Percentiles rank a stretch among this genome's conserved stretches.
Conservation (phyloP, 2,113 vertebrate genomes). For the Spea multiplicata region DNA sequence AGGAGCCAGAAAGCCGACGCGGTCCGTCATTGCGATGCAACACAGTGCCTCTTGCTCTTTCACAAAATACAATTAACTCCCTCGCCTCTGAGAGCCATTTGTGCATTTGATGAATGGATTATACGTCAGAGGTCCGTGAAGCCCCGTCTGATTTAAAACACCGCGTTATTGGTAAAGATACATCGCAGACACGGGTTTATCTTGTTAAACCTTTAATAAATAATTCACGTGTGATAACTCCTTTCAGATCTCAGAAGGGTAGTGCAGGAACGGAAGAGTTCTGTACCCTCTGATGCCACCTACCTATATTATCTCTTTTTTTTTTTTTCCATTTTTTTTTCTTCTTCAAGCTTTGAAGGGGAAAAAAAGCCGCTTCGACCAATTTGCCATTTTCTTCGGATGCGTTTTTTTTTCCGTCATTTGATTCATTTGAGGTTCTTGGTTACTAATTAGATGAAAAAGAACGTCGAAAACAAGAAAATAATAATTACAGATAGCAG, state of each 20-base stretch:
- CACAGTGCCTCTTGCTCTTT: slow-evolving; percentile 56
- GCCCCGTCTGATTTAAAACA: slow-evolving; percentile 16
- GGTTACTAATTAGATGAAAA: too few species aligned
- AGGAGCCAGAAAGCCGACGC: slow-evolving; percentile 65
- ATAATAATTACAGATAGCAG: too few species aligned
- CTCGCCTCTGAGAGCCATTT: slow-evolving; percentile 34
- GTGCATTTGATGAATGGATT: slow-evolving; percentile 47
- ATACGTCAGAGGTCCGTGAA: slow-evolving; percentile 26
- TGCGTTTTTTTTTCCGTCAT: too few species aligned
- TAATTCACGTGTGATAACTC: slow-evolving; percentile 32
- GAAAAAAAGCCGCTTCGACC: too few species aligned
- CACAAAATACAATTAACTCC: slow-evolving; percentile 67
- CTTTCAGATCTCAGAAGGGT: slow-evolving; percentile 10
- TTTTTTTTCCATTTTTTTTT: too few species aligned
- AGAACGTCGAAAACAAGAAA: too few species aligned
- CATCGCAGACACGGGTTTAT: slow-evolving; percentile 17
- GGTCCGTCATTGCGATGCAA: slow-evolving; percentile 72
- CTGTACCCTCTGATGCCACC: not conserved
- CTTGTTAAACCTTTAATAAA: slow-evolving; percentile 30
- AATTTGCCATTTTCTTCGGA: too few species aligned
- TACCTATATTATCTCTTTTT: not conserved
- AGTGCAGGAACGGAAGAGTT: not conserved
- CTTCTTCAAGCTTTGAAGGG: too few species aligned
- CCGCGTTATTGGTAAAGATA: slow-evolving; percentile 2
- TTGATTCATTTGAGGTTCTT: too few species aligned